These are phyloP conservation scores for Nibea coibor DNA, from an alignment of 2,113 vertebrate genomes.

Conservation along the genomic window DNA sequence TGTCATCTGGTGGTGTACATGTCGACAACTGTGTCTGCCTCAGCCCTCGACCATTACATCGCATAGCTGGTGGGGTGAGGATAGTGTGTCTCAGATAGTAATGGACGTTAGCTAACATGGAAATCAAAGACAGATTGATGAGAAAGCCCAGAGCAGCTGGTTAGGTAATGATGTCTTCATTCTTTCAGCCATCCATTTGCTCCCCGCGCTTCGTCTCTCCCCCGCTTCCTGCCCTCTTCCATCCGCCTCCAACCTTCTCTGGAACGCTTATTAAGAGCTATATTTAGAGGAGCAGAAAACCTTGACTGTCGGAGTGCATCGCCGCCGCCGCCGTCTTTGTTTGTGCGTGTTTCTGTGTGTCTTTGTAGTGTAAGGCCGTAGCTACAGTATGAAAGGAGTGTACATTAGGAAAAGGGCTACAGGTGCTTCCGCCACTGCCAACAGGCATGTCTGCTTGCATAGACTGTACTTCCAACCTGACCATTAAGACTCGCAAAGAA, in stretches of 20 bases:
- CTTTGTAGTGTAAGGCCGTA: slow-evolving; percentile 21
- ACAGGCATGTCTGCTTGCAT: slow-evolving; percentile 59
- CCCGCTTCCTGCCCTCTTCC: slow-evolving; percentile 54
- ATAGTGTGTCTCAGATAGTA: slow-evolving; percentile 24
- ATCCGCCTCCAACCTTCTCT: slow-evolving; percentile 54
- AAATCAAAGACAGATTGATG: slow-evolving; percentile 65
- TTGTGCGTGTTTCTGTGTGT: slow-evolving; percentile 37
- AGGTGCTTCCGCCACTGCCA: slow-evolving; percentile 19
- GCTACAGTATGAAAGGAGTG: slow-evolving; percentile 50
- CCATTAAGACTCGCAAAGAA: slow-evolving; percentile 11
- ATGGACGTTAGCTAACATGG: slow-evolving; percentile 48
- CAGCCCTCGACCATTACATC: slow-evolving; percentile 15
- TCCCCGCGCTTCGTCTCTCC: slow-evolving; percentile 13
- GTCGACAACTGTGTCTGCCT: neutral
- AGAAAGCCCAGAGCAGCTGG: slow-evolving; percentile 57
- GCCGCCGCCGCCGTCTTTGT: neutral
- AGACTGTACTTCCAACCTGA: slow-evolving; percentile 36
- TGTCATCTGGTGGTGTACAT: neutral
- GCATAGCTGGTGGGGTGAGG: neutral
- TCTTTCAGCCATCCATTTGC: slow-evolving; percentile 61
- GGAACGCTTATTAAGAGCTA: slow-evolving; percentile 65
- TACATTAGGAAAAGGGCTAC: slow-evolving; percentile 40
- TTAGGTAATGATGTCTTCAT: slow-evolving; percentile 68
- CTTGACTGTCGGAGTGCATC: slow-evolving; percentile 14
- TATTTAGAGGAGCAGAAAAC: slow-evolving; percentile 68